Percentiles rank a stretch among this genome's conserved stretches.
These are phyloP conservation scores for Araneus ventricosus DNA, from an alignment of 1,140 invertebrate genomes.

Conservation along the genomic window DNA sequence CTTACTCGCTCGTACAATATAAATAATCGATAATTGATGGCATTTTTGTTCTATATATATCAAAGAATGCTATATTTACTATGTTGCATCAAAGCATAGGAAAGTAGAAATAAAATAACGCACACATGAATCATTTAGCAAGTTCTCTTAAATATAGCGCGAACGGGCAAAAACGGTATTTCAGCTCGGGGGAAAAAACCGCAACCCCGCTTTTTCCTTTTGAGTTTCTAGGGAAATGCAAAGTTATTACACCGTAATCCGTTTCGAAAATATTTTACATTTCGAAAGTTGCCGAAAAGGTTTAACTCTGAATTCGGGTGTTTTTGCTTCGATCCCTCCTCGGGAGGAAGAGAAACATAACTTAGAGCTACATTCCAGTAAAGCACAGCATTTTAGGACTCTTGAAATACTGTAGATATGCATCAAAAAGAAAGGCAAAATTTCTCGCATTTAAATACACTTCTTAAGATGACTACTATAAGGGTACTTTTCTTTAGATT, in stretches of 20 bases:
- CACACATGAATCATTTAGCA: neutral
- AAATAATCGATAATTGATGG: no score
- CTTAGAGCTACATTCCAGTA: neutral
- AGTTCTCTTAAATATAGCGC: neutral
- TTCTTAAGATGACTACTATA: neutral
- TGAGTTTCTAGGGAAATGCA: slow-evolving; percentile 31
- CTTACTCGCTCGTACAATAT: no score
- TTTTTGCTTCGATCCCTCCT: neutral
- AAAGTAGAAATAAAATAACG: no score
- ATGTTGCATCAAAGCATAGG: neutral
- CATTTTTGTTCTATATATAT: no score
- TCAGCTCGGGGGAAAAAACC: neutral
- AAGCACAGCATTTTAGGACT: neutral
- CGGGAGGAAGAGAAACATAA: neutral
- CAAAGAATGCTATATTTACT: no score
- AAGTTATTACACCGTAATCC: slow-evolving; percentile 39
- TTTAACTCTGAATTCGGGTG: neutral
- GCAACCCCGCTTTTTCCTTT: neutral
- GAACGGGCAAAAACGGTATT: no score
- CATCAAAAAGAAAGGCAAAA: neutral
- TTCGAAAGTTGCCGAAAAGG: neutral
- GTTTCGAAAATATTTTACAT: slow-evolving; percentile 42
- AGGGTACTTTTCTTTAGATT: no score
- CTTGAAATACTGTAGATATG: neutral
- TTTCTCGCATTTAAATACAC: neutral